These are phyloP conservation scores for Cheilosia pagana DNA, from an alignment of 2,888 invertebrate genomes.

Conservation along the genomic window DNA sequence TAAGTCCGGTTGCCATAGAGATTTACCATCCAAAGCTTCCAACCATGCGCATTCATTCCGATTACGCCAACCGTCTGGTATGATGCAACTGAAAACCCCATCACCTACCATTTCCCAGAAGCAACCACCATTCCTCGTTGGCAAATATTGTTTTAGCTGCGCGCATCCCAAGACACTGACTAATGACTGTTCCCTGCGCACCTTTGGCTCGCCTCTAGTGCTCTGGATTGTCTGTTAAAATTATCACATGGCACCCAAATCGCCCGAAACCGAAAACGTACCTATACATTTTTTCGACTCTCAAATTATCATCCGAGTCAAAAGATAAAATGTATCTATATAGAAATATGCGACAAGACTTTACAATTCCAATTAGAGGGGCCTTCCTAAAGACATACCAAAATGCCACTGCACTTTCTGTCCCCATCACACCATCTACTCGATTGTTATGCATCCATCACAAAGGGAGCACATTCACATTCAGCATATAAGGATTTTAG, in stretches of 20 bases:
- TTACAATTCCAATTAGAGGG: conserved; percentile 64
- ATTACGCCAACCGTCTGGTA: too few species aligned
- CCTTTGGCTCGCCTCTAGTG: conserved; percentile 3
- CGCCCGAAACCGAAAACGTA: conserved; percentile 20
- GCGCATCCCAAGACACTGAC: conserved; percentile 2
- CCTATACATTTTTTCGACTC: conserved; percentile 15
- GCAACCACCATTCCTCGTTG: background rate
- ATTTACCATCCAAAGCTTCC: too few species aligned
- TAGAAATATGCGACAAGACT: conserved; percentile 31
- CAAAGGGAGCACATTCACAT: conserved; percentile 70
- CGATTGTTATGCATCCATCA: conserved; percentile 68
- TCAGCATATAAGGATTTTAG: conserved; percentile 35
- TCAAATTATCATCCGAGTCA: conserved; percentile 21
- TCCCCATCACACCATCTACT: conserved; percentile 38
- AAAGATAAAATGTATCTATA: background rate
- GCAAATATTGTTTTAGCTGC: conserved; percentile 25
- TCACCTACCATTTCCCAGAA: background rate
- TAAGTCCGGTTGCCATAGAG: too few species aligned
- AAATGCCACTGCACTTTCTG: conserved; percentile 74
- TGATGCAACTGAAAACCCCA: too few species aligned
- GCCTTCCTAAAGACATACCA: conserved; percentile 67
- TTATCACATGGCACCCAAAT: conserved; percentile 71
- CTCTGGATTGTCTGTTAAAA: conserved; percentile 63
- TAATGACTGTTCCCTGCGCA: conserved; percentile 25
- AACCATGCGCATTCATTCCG: too few species aligned